Conservation (phyloP, 2,888 invertebrate species). For the Antheraea assamensis region DNA sequence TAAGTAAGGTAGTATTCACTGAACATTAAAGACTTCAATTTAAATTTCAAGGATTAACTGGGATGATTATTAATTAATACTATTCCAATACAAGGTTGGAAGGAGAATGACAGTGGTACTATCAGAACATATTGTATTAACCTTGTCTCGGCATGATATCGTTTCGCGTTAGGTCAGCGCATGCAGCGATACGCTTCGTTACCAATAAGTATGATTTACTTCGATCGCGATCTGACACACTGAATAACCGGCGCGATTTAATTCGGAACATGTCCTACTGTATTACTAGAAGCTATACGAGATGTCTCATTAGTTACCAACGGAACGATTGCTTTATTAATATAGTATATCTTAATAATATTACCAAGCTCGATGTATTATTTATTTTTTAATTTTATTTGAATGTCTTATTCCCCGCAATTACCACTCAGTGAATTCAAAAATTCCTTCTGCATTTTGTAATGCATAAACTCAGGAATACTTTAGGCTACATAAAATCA, state of each 20-base stretch:
- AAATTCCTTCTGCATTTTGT: too few relatives aligned
- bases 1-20: background rate
- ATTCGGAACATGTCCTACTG: slow-evolving; percentile 24
- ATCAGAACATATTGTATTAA: background rate
- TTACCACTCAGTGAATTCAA: too few relatives aligned
- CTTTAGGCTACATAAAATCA: too few relatives aligned
- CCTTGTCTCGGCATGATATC: background rate
- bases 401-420: too few relatives aligned
- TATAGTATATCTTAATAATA: background rate
- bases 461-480: too few relatives aligned
- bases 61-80: background rate
- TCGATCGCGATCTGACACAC: slow-evolving; percentile 54
- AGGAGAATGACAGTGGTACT: background rate
- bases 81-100: background rate
- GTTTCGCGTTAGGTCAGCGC: slow-evolving; percentile 35
- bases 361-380: too few relatives aligned
- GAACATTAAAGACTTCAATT: background rate
- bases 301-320: background rate
- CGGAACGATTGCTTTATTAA: background rate
- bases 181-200: slow-evolving; percentile 66
- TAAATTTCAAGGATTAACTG: too few relatives aligned
- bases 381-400: too few relatives aligned
- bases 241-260: slow-evolving; percentile 36
- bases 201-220: slow-evolving; percentile 71
- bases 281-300: slow-evolving; percentile 1